These are phyloP conservation scores for Falco berigora DNA, from an alignment of 2,797 vertebrate genomes.

Conservation along the genomic window DNA sequence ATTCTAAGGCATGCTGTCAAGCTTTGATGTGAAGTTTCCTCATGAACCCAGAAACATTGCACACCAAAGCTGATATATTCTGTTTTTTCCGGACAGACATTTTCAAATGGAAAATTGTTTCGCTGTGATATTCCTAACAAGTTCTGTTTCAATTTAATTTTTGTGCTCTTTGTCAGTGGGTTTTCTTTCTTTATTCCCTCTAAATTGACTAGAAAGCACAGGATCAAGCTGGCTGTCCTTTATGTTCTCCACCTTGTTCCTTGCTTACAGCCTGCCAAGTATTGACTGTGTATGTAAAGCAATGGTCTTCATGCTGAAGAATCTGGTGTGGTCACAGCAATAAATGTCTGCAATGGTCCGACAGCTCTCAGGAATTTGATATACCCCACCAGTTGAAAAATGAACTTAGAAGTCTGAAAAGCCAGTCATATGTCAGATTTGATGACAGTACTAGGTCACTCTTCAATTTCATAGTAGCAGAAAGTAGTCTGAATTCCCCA, in stretches of 20 bases:
- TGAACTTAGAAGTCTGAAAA: constrained; percentile 19
- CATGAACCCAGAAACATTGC: neutral
- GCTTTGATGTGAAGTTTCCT: neutral
- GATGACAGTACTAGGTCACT: constrained; percentile 25
- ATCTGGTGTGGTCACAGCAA: neutral
- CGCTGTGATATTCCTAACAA: neutral
- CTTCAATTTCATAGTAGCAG: neutral
- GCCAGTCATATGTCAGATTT: neutral
- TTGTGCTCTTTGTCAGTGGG: neutral
- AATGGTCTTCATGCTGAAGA: neutral
- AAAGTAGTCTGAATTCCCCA: neutral
- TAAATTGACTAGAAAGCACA: neutral
- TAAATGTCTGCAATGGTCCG: neutral
- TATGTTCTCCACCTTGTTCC: neutral
- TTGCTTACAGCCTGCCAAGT: neutral
- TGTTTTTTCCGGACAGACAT: neutral
- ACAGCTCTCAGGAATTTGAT: constrained; percentile 18
- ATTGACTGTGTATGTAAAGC: neutral
- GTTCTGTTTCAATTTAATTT: neutral
- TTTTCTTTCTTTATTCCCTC: neutral
- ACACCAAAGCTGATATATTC: neutral
- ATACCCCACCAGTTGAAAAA: neutral
- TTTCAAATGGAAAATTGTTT: neutral
- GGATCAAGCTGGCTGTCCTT: neutral
- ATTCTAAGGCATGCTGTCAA: neutral